Base-by-base conservation (phyloP, 2,113 vertebrate genomes). In the Brachirus orientalis region DNA sequence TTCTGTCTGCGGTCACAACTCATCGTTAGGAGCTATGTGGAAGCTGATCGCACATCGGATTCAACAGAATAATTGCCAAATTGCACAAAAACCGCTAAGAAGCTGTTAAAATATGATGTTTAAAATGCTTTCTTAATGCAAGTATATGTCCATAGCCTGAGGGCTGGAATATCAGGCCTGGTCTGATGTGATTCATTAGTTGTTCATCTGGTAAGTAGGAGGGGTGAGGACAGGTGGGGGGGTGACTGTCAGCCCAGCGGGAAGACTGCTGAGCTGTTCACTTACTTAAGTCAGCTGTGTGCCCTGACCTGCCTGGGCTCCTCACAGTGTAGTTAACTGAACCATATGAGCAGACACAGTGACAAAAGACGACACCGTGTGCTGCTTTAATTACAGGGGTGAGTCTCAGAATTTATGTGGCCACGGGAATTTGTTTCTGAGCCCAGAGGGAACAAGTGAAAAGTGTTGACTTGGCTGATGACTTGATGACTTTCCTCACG, bases 281-380 rank as follows among this genome's bases (percentile, higher is more conserved):
- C 45, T 82, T 65, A 75, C 62, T 38, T 14, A 44, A 82, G 52
- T 80, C 71, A 46, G 64, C 66, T 19, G 56, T 86, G 73, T 83
- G 86, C 77, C 84, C 83, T 18, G 71, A 89, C 87, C 77, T 89
- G 88, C 79, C 84, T 70, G n/a, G 0, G 41, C 22, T 50, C 55
- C 63, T 54, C 52, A 9, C 40, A 35, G 63, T 17, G 66, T 56
- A 16, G 55, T 38, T 8, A 10, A 20, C 28, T 1, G 7, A 40
- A 18, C 20, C 3, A 33, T 16, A n/a, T 6, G 28, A 11, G 20
- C 36, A 16, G 18, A 4, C 36, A 28, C 1, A 38, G 14, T 50
- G 17, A 69, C 9, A 41, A 66, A 59, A 48, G 67, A 72, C 17
- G 59, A 69, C 35, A 38, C 53, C 12, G 55, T 48, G 63, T 44